Conservation (phyloP, 1,140 invertebrate species). For the Diorhabda carinulata region DNA sequence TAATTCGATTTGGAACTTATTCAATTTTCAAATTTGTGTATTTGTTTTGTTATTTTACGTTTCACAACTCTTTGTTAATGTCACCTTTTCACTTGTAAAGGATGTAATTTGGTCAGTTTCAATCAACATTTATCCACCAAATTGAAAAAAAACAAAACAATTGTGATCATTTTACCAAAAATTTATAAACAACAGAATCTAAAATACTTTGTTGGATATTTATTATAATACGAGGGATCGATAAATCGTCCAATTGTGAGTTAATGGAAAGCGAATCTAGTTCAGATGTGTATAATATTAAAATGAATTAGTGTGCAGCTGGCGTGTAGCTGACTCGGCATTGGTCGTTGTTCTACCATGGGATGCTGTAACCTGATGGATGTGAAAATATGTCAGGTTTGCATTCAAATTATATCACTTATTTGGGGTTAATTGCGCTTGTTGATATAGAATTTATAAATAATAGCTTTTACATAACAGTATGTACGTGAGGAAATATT, state of each 20-base stretch:
- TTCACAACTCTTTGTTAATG: too few species aligned
- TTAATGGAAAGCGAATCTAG: background rate
- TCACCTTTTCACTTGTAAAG: too few species aligned
- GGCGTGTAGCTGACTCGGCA: background rate
- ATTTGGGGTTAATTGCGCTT: background rate
- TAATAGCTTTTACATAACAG: background rate
- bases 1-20: too few species aligned
- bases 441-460: background rate
- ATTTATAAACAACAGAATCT: too few species aligned
- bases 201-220: too few species aligned
- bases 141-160: too few species aligned
- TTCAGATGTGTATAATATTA: background rate
- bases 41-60: too few species aligned
- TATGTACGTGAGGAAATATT: background rate
- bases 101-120: too few species aligned
- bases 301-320: slow-evolving; percentile 2
- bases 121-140: too few species aligned
- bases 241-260: background rate
- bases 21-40: too few species aligned
- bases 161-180: too few species aligned
- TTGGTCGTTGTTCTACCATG: background rate
- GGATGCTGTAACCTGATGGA: background rate
- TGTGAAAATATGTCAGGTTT: slow-evolving; percentile 1
- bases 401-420: background rate
- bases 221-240: too few species aligned